phyloP scores from a whole-genome alignment of 1,140 invertebrate genomes.

The Drosophila saltans region DNA sequence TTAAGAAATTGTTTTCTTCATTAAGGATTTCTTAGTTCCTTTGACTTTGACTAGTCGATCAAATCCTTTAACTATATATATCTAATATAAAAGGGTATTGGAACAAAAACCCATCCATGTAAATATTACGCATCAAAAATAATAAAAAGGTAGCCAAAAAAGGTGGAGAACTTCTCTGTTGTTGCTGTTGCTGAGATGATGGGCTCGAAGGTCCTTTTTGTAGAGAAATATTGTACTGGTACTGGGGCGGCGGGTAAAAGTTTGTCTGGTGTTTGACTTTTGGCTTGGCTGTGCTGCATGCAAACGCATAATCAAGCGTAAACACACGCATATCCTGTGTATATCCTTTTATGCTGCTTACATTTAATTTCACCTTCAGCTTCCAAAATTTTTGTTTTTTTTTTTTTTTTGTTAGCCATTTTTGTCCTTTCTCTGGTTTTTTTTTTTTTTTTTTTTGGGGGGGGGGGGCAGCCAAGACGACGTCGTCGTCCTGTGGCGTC shows the following conservation, averaged over 20 bases:
- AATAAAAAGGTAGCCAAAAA: conserved; percentile 57
- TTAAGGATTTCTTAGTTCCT: too few relatives aligned
- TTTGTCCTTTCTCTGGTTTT: conserved; percentile 15
- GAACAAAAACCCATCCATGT: conserved; percentile 49
- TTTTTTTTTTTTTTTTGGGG: conserved; percentile 13
- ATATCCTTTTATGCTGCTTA: conserved; percentile 60
- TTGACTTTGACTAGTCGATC: not conserved
- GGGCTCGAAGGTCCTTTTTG: conserved; percentile 7
- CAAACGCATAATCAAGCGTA: conserved; percentile 79
- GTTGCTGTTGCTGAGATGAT: conserved; percentile 2
- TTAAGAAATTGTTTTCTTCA: too few relatives aligned
- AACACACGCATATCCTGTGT: conserved; percentile 48
- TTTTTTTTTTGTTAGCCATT: conserved; percentile 31
- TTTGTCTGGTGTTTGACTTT: conserved; percentile 77
- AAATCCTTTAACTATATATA: not conserved
- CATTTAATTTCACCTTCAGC: conserved; percentile 79
- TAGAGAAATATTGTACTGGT: not conserved
- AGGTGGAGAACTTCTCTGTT: conserved; percentile 9
- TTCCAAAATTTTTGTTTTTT: not conserved
- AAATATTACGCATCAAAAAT: conserved; percentile 63
- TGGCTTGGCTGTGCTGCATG: conserved; percentile 71
- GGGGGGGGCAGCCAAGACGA: conserved; percentile 14
- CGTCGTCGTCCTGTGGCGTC: conserved; percentile 25
- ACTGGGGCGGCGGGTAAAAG: conserved; percentile 32
- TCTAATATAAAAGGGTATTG: not conserved